Base-by-base conservation (phyloP, 1,140 invertebrate genomes). In the Drosophila nigrodunni region DNA sequence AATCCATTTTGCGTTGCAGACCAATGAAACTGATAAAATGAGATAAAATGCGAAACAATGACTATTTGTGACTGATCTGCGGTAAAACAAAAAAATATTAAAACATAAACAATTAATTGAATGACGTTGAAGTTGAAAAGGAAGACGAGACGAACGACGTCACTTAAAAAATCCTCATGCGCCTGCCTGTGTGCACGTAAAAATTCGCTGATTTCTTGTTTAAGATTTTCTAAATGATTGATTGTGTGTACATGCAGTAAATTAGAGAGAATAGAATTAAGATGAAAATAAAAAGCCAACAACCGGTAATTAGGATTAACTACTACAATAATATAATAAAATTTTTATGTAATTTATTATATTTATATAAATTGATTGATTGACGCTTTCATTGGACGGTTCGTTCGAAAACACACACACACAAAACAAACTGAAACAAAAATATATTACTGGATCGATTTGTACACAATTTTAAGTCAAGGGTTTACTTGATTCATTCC, bases 311-410 rank as follows among this genome's bases (percentile, higher is more conserved):
- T 89, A 89, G 85, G 74, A 78, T 88, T 77, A 87, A 83, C 65
- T 55, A 83, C 65, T 55, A 89, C 74, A 76, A 78, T 75, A 74
- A 49, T 78, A 83, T 67, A 68, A 89, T 85, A 91, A 75, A 65
- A 85, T 85, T 91, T 91, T 85, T 88, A 91, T 85, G 82, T 91
- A 91, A 88, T 85, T 91, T 91, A 91, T 74, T 78, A 88, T 91
- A 82, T 83, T 83, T 87, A 88, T 87, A 88, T 77, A 91, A 87
- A 90, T 79, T 75, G 74, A 90, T 90, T 81, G 81, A 90, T 90
- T 81, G 81, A 86, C 86, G 76, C 83, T 80, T 81, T 82, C 67
- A 86, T 81, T 81, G 71, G 86, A 82, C 82, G 76, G 74, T 74
- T 82, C 71, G 82, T 79, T 73, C 18, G 67, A 66, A 83, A 30